Evolutionary conservation across 2,888 invertebrate genomes (phyloP).

Genomic region (Dendrolimus pini): DNA sequence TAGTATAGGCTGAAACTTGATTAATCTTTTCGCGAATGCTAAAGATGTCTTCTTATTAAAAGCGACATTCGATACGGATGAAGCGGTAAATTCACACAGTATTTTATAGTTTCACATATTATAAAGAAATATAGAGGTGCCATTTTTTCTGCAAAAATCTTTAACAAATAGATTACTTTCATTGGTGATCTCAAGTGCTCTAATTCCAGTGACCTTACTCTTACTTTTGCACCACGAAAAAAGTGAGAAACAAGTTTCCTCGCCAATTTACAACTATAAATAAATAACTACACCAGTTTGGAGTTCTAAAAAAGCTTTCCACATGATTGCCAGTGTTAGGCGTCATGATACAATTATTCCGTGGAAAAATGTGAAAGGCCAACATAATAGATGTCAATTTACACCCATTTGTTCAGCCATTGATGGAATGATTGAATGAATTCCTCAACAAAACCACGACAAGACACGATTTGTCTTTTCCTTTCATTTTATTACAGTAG

Average conservation of each 20-base stretch:
- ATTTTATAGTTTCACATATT: too few species aligned
- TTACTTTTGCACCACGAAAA: conserved; percentile 15
- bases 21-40: too few species aligned
- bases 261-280: background rate
- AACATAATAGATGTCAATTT: conserved; percentile 45
- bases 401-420: conserved; percentile 41
- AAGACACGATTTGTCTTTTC: conserved; percentile 32
- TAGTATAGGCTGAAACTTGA: too few species aligned
- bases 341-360: conserved; percentile 18
- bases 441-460: conserved; percentile 35
- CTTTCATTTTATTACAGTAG: conserved; percentile 9
- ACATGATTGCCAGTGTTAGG: conserved; percentile 20
- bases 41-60: too few species aligned
- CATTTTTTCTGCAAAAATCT: background rate
- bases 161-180: background rate
- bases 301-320: conserved; percentile 19
- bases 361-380: conserved; percentile 53
- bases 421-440: conserved; percentile 38
- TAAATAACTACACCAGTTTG: background rate
- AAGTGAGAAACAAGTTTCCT: conserved; percentile 19
- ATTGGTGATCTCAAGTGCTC: background rate
- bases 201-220: conserved; percentile 8
- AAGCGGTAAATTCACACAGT: too few species aligned
- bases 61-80: too few species aligned
- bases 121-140: too few species aligned